Conservation (phyloP, 2,797 vertebrate species). For the Pipistrellus pygmaeus region DNA sequence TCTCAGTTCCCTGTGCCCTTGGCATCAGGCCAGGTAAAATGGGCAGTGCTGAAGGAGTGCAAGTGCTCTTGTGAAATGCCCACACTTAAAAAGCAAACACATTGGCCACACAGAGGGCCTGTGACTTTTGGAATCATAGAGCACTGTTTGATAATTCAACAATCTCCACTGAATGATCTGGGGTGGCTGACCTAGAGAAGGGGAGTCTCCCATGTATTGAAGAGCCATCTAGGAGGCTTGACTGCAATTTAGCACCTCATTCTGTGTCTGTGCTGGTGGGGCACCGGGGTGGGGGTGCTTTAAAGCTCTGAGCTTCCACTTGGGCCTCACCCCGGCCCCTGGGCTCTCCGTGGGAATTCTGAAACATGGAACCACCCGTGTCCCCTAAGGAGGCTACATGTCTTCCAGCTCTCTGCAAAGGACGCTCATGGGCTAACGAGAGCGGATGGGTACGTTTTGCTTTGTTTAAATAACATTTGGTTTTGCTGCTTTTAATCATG, state of each 20-base stretch:
- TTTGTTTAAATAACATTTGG: conserved; percentile 85
- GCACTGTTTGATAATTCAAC: not conserved
- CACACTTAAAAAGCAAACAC: not conserved
- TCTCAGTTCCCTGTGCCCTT: not conserved
- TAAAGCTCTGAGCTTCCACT: not conserved
- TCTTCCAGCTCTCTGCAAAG: conserved; percentile 11
- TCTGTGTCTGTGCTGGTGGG: not conserved
- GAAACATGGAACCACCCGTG: not conserved
- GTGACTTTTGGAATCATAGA: not conserved
- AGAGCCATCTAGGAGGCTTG: not conserved
- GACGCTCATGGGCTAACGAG: not conserved
- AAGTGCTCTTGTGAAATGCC: not conserved
- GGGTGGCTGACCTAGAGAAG: not conserved
- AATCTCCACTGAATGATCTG: not conserved
- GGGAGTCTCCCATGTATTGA: not conserved
- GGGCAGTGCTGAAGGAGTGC: not conserved
- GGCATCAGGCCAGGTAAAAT: not conserved
- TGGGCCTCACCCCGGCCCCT: not conserved
- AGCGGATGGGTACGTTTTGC: conserved; percentile 26
- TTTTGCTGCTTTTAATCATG: conserved; percentile 81
- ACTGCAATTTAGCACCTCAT: no score
- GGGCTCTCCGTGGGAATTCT: not conserved
- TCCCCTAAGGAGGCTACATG: not conserved
- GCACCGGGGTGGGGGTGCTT: not conserved
- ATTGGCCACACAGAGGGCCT: not conserved